Conservation (phyloP, 2,888 invertebrate species). For the Branchipolynoe longqiensis region DNA sequence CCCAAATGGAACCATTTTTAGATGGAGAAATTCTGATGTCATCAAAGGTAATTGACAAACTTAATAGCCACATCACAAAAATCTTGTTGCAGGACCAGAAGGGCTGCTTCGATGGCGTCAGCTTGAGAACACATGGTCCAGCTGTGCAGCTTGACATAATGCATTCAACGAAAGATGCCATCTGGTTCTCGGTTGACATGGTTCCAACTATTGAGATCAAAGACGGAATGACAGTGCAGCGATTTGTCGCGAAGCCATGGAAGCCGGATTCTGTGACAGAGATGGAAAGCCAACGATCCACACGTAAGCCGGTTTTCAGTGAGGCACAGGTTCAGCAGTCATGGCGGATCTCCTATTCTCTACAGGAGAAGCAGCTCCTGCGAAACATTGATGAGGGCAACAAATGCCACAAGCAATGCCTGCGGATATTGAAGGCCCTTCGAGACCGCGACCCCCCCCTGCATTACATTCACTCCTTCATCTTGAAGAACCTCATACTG, state of each 20-base stretch:
- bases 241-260: slow-evolving; percentile 10
- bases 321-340: background rate
- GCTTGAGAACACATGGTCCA: background rate
- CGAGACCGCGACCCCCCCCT: slow-evolving; percentile 10
- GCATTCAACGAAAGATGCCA: background rate
- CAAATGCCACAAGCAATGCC: slow-evolving; percentile 22
- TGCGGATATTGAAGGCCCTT: slow-evolving; percentile 11
- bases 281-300: background rate
- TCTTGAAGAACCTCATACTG: background rate
- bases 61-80: background rate
- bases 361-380: background rate
- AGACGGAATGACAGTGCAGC: background rate
- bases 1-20: background rate
- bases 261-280: background rate
- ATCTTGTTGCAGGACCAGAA: background rate
- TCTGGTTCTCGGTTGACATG: slow-evolving; percentile 29
- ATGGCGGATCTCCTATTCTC: slow-evolving; percentile 16
- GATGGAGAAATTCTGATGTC: background rate
- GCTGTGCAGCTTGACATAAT: slow-evolving; percentile 17
- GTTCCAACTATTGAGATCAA: slow-evolving; percentile 23
- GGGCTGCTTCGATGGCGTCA: background rate
- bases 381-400: background rate
- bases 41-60: background rate
- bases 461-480: background rate
- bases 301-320: background rate